Evolutionary conservation across 2,113 vertebrate genomes (phyloP), one percentile per base, ranked within the genome.

Genomic region (Typhlomys cinereus): DNA sequence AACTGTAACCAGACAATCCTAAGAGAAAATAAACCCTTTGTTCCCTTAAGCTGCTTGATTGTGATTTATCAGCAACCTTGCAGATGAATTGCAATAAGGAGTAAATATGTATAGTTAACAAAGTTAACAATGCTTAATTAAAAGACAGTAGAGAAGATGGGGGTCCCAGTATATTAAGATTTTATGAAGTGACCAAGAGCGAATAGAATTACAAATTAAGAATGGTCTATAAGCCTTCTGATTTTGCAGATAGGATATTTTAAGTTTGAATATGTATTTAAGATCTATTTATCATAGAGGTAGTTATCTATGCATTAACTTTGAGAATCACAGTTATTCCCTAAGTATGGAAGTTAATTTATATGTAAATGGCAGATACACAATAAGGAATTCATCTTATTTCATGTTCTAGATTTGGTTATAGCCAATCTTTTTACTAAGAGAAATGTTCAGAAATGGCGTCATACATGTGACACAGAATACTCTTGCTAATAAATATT

Each of bases 161-260:
- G n/a, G 15, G 36, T 8, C n/a, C 5, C 29, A 57, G 10, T 66
- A 29, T 17, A 57, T 71, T 64, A 67, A 5, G 73, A 74, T 67
- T 91, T 69, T 74, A 73, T 66, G 87, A 15, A 69, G 11, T 83
- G 84, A 50, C 15, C 52, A 76, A 41, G n/a, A 36, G 39, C 31
- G 44, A 36, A 14, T 64, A 41, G 21, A 88, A n/a, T 64, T 85
- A 79, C 14, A 88, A 62, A 81, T 75, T 82, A 70, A 75, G 15
- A 66, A 69, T 41, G 21, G 80, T 23, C 86, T 23, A 75, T 2
- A 36, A 90, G 29, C 64, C 34, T 57, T 4, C 39, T 66, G 75
- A 54, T 31, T 89, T 85, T 85, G 7, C 70, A 81, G 27, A 83
- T 36, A 85, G 74, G 39, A 46, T 83, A 83, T 83, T 88, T 82